A percentile compares a stretch with the other conserved stretches of the same genome.
Conservation (phyloP, 2,888 invertebrate species). For the Suillia variegata region DNA sequence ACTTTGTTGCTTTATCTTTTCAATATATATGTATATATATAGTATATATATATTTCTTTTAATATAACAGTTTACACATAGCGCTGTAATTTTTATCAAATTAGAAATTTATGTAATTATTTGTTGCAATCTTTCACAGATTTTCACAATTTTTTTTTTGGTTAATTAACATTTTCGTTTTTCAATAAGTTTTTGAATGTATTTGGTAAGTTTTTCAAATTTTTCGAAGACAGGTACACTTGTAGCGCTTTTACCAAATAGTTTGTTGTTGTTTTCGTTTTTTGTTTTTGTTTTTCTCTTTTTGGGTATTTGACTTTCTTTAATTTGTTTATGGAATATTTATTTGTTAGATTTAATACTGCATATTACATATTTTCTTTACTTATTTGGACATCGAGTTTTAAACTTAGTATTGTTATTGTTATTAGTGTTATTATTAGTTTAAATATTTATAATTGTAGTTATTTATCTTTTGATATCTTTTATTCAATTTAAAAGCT, state of each 20-base stretch:
- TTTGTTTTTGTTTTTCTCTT: not conserved
- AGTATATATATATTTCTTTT: too few species aligned
- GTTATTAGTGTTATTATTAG: not conserved
- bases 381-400: not conserved
- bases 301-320: not conserved
- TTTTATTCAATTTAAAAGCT: conserved; percentile 18
- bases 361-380: not conserved
- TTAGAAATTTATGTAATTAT: too few species aligned
- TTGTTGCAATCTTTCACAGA: too few species aligned
- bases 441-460: not conserved
- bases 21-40: too few species aligned
- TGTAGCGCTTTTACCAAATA: conserved; percentile 24
- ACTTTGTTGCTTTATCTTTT: too few species aligned
- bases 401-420: not conserved
- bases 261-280: conserved; percentile 1
- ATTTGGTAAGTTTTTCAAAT: too few species aligned
- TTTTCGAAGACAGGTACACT: conserved; percentile 23
- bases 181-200: not conserved
- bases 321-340: conserved; percentile 10
- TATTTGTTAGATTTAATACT: conserved; percentile 18
- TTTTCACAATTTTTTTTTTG: too few species aligned
- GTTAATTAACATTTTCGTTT: not conserved
- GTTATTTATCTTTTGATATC: conserved; percentile 3
- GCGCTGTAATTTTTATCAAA: too few species aligned
- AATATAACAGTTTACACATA: too few species aligned